These are phyloP conservation scores for Ceyx cyanopectus DNA, from an alignment of 2,113 vertebrate genomes.

Conservation along the genomic window DNA sequence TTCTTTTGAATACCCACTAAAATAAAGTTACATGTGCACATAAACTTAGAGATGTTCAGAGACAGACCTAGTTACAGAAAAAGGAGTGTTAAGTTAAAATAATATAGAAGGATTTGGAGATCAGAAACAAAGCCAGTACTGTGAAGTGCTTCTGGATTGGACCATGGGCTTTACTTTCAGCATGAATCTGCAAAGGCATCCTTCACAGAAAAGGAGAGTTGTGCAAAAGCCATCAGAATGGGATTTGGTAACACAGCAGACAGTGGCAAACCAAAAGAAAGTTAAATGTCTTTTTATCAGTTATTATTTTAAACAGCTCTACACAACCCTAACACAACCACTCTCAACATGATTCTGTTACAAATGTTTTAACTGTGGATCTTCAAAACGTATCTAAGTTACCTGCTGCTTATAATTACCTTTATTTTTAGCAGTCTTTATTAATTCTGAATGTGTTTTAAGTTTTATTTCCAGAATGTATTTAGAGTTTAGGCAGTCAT, in stretches of 20 bases:
- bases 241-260: background rate
- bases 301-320: background rate
- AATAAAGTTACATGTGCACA: background rate
- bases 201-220: background rate
- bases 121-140: background rate
- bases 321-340: background rate
- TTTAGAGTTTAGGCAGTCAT: background rate
- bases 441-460: background rate
- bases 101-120: background rate
- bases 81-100: background rate
- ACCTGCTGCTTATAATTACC: background rate
- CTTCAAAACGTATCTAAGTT: background rate
- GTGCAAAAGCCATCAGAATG: background rate
- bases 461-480: background rate
- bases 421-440: background rate
- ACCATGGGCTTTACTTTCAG: background rate
- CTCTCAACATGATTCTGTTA: background rate
- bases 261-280: background rate
- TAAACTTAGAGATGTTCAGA: background rate
- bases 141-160: background rate
- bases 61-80: background rate
- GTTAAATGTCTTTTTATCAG: background rate
- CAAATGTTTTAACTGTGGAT: background rate
- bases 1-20: background rate
- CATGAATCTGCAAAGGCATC: background rate